A percentile compares a stretch with the other conserved stretches of the same genome.
Conservation (phyloP, 2,113 vertebrate genomes). For the Centropristis striata region DNA sequence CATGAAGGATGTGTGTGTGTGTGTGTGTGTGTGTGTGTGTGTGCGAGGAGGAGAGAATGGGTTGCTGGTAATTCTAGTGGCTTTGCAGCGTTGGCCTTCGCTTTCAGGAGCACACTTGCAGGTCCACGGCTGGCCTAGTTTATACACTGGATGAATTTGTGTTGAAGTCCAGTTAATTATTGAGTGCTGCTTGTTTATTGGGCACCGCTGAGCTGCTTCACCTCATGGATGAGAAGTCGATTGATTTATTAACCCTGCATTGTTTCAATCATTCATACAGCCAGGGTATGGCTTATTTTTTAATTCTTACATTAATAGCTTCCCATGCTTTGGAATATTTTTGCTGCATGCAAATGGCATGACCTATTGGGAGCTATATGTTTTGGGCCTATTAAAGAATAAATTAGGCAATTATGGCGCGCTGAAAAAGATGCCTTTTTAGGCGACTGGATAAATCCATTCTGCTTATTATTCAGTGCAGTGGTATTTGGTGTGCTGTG, state of each 20-base stretch:
- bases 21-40: slow-evolving; percentile 41
- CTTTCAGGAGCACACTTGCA: slow-evolving; percentile 72
- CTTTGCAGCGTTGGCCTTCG: slow-evolving; percentile 73
- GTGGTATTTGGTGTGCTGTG: slow-evolving; percentile 85
- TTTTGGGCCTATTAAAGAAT: slow-evolving; percentile 82
- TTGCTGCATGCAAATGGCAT: slow-evolving; percentile 71
- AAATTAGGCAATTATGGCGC: slow-evolving; percentile 81
- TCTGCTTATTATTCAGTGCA: slow-evolving; percentile 84
- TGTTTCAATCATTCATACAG: slow-evolving; percentile 75
- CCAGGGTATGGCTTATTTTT: slow-evolving; percentile 52
- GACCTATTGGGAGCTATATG: slow-evolving; percentile 80
- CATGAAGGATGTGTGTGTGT: slow-evolving; percentile 83
- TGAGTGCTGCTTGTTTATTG: slow-evolving; percentile 82
- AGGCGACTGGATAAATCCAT: slow-evolving; percentile 78
- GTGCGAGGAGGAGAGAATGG: slow-evolving; percentile 28
- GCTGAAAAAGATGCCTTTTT: slow-evolving; percentile 70
- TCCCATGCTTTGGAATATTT: slow-evolving; percentile 53
- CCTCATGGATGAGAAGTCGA: slow-evolving; percentile 79
- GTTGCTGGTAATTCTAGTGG: slow-evolving; percentile 74
- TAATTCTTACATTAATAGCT: slow-evolving; percentile 67
- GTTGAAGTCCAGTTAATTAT: slow-evolving; percentile 82
- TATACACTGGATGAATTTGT: slow-evolving; percentile 78
- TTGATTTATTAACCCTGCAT: slow-evolving; percentile 80
- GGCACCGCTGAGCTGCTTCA: slow-evolving; percentile 75
- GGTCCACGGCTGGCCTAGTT: slow-evolving; percentile 81